phyloP scores from a whole-genome alignment of 2,113 vertebrate genomes.

The Octodon degus region DNA sequence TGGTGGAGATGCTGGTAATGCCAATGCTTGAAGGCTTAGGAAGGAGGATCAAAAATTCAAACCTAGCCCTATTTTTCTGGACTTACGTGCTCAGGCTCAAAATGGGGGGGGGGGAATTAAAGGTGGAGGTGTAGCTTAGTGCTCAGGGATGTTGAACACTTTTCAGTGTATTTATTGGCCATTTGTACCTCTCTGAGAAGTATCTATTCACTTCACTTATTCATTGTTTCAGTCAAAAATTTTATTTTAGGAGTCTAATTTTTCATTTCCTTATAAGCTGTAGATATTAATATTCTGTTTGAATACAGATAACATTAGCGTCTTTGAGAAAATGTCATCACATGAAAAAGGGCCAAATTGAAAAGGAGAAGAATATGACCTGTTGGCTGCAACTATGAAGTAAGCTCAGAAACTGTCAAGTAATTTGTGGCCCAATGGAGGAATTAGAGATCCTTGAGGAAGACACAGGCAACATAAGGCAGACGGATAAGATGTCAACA shows the following conservation, averaged over 20 bases:
- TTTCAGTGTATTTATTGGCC: neutral
- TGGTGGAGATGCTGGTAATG: neutral
- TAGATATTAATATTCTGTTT: neutral
- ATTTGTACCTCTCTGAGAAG: neutral
- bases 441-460: neutral
- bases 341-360: conserved; percentile 16
- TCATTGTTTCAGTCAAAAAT: too few relatives aligned
- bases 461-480: neutral
- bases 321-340: conserved; percentile 31
- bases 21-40: neutral
- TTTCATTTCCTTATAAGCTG: too few relatives aligned
- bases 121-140: too few relatives aligned
- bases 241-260: too few relatives aligned
- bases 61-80: too few relatives aligned
- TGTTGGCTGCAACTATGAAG: neutral
- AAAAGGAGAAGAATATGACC: neutral
- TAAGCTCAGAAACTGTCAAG: neutral
- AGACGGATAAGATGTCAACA: neutral
- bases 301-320: conserved; percentile 49
- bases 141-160: neutral
- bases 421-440: neutral
- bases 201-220: too few relatives aligned
- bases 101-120: too few relatives aligned
- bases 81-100: too few relatives aligned
- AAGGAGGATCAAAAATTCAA: neutral